Evolutionary conservation across 2,888 invertebrate species (phyloP), one percentile per base, ranked within the genome.

Genomic region (Diarsia dahlii): DNA sequence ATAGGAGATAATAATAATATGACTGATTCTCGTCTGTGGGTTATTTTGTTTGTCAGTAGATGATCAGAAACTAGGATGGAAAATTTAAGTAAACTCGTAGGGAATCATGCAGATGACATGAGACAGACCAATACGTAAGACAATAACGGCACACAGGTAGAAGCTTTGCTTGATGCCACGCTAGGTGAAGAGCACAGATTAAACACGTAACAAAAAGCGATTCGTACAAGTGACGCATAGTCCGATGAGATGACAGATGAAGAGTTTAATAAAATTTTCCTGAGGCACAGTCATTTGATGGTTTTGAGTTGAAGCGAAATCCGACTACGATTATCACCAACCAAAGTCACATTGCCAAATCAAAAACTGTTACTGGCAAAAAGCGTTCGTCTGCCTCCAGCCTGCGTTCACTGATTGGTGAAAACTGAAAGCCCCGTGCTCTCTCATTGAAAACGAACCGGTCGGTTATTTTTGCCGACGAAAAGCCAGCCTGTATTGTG

Each of bases 401-500:
- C 84, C 79, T 70, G 50, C 74, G 65, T 67, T 63, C 63, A 52
- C 67, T 74, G 80, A 84, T 67, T 81, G 83, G 46, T 74, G 60
- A 74, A 74, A 86, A 85, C 81, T 79, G 64, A 65, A 78, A 84
- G 62, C 80, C 10, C 2, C n/a, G 46, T 71, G 70, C 78, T 71
- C 73, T 54, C 78, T 84, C 88, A 91, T 91, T 91, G 91, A 90
- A 91, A 90, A 86, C 85, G 83, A 90, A 88, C 89, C 82, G 80
- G 76, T 70, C 80, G 85, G 83, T 84, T 87, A 88, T 90, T 90
- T 90, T 89, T 84, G 63, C 82, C 84, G 83, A 85, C 87, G 84
- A 89, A 90, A 90, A 88, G 87, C 90, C 93, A 91, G 91, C 91
- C 91, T 92, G 92, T 87, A 87, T 84, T 89, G 90, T 91, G 92